Evolutionary conservation across 37 sponge, comb jelly and placozoan species (phyloP).

Genomic region (Theonella swinhoei): DNA sequence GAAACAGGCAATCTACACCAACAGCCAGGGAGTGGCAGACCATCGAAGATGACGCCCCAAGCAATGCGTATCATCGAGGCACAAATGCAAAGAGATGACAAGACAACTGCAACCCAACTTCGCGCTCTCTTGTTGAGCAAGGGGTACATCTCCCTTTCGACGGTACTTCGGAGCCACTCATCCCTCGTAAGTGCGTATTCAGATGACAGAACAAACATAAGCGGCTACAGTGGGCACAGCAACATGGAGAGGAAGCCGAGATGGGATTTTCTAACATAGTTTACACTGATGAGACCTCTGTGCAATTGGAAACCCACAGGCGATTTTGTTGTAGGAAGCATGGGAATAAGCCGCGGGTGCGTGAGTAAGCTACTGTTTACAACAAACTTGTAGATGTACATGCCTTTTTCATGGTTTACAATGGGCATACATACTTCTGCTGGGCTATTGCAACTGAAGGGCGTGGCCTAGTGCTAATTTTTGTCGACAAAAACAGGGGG

Average conservation of each 20-base stretch:
- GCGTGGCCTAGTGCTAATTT: constrained; percentile 22
- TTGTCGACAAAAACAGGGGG: constrained; percentile 20
- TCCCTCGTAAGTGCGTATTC: constrained; percentile 27
- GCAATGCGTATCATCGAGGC: constrained; percentile 8
- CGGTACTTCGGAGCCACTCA: constrained; percentile 1
- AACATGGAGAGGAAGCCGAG: background rate
- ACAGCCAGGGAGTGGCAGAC: constrained; percentile 9
- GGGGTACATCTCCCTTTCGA: constrained; percentile 15
- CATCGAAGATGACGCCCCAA: constrained; percentile 13
- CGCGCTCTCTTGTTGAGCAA: background rate
- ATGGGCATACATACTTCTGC: too few species aligned
- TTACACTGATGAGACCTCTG: constrained; percentile 16
- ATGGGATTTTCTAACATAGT: constrained; percentile 6
- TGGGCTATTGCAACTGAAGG: too few species aligned
- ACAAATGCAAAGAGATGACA: constrained; percentile 28
- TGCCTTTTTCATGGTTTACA: too few species aligned
- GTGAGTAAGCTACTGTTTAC: too few species aligned
- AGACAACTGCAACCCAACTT: constrained; percentile 43
- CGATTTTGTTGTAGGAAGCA: constrained; percentile 42
- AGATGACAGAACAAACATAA: constrained; percentile 15
- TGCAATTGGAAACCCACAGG: constrained; percentile 27
- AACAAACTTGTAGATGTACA: too few species aligned
- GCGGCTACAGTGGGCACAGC: constrained; percentile 29
- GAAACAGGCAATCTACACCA: background rate
- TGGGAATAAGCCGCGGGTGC: too few species aligned